Conservation (phyloP, 2,797 vertebrate species). For the Coregonus ussuriensis region DNA sequence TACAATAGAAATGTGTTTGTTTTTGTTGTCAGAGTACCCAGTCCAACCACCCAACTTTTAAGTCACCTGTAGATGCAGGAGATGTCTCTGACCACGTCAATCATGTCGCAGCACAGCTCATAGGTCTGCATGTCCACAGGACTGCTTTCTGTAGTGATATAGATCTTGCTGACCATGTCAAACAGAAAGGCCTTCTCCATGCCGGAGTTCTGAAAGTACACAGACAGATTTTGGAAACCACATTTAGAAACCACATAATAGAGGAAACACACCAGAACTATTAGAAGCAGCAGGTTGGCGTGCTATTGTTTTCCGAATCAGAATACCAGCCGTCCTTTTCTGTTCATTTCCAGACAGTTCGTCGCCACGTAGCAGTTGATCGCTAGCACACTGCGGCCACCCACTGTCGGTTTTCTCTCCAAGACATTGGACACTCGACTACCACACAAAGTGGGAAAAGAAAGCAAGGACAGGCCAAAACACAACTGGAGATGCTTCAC, state of each 20-base stretch:
- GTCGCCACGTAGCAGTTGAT: too few relatives aligned
- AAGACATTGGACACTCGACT: too few relatives aligned
- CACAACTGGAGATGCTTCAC: too few relatives aligned
- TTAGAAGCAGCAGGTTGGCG: background rate
- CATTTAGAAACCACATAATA: slow-evolving; percentile 3
- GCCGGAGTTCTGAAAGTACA: slow-evolving; percentile 80
- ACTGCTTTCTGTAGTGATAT: slow-evolving; percentile 91
- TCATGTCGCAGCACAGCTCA: slow-evolving; percentile 93
- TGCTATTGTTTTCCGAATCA: background rate
- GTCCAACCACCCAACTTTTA: background rate
- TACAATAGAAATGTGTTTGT: background rate
- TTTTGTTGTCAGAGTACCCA: background rate
- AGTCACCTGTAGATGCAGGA: slow-evolving; percentile 93
- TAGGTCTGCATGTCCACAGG: slow-evolving; percentile 95
- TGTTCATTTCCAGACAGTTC: background rate
- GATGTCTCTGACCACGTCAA: slow-evolving; percentile 93
- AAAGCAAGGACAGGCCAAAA: too few relatives aligned
- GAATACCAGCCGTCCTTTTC: background rate
- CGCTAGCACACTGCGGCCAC: too few relatives aligned
- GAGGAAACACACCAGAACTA: background rate
- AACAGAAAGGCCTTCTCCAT: slow-evolving; percentile 93
- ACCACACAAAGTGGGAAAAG: too few relatives aligned
- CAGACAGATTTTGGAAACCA: background rate
- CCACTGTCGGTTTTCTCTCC: too few relatives aligned
- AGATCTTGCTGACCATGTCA: slow-evolving; percentile 95